Evolutionary conservation across 2,888 invertebrate species (phyloP).

Genomic region (Teleogryllus oceanicus): DNA sequence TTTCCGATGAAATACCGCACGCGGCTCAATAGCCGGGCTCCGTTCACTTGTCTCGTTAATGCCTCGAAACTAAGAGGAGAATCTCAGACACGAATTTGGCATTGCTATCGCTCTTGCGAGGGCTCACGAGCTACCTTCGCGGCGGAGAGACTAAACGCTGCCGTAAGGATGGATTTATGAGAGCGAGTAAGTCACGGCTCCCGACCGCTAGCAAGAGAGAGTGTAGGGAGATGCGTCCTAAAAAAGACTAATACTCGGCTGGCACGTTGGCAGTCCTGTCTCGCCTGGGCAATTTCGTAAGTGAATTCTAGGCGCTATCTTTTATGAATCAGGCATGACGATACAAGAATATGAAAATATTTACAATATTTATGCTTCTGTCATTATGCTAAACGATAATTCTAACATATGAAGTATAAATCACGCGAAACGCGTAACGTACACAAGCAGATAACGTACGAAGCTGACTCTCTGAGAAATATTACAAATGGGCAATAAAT

Average conservation of each 20-base stretch:
- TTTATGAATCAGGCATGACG: not conserved
- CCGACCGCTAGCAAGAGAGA: too few species aligned
- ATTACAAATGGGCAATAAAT: not conserved
- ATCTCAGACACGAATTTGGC: too few species aligned
- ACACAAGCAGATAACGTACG: slow-evolving; percentile 1
- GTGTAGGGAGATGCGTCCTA: not conserved
- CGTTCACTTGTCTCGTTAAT: too few species aligned
- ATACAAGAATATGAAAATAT: slow-evolving; percentile 9
- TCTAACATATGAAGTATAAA: slow-evolving; percentile 18
- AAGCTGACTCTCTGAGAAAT: not conserved
- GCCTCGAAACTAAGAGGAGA: too few species aligned
- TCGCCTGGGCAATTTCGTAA: not conserved
- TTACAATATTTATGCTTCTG: slow-evolving; percentile 7
- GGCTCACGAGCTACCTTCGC: too few species aligned
- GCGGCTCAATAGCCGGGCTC: too few species aligned
- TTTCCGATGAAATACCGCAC: too few species aligned
- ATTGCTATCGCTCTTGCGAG: too few species aligned
- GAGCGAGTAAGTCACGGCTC: too few species aligned
- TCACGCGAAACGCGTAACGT: not conserved
- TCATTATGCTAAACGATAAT: slow-evolving; percentile 6
- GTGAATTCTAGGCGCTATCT: not conserved
- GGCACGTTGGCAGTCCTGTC: not conserved
- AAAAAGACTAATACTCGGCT: not conserved
- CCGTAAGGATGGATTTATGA: too few species aligned
- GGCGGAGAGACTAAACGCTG: too few species aligned